Percentiles rank a stretch among this genome's conserved stretches.
Conservation (phyloP, 2,113 vertebrate species). For the Neotragus pygmaeus region DNA sequence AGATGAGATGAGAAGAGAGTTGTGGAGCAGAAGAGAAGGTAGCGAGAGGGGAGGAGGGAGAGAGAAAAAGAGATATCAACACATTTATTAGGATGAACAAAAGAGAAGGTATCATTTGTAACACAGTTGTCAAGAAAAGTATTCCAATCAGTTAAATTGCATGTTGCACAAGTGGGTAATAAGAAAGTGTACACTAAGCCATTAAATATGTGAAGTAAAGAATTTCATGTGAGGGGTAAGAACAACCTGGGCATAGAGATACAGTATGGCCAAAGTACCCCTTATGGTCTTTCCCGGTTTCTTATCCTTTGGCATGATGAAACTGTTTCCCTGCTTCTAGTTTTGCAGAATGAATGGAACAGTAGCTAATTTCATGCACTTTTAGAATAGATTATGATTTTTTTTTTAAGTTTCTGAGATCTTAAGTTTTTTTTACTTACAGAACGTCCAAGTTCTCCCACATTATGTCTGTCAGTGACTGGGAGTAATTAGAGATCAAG, state of each 20-base stretch:
- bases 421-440: background rate
- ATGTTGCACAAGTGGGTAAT: background rate
- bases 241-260: background rate
- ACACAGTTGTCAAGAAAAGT: background rate
- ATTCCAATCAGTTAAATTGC: background rate
- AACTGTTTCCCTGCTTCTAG: background rate
- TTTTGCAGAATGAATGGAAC: background rate
- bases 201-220: background rate
- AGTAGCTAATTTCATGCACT: background rate
- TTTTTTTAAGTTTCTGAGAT: background rate
- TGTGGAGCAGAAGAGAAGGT: background rate
- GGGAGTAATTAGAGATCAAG: background rate
- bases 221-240: background rate
- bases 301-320: background rate
- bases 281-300: background rate
- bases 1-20: background rate
- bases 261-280: too few relatives aligned
- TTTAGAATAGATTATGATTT: conserved; percentile 12
- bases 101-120: background rate
- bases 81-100: background rate
- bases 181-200: background rate
- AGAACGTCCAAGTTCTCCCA: background rate
- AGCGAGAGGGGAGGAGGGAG: background rate
- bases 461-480: background rate
- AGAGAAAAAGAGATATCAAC: background rate